A percentile compares a stretch with the other conserved stretches of the same genome.
Conservation (phyloP, 2,113 vertebrate species). For the Boleophthalmus pectinirostris region DNA sequence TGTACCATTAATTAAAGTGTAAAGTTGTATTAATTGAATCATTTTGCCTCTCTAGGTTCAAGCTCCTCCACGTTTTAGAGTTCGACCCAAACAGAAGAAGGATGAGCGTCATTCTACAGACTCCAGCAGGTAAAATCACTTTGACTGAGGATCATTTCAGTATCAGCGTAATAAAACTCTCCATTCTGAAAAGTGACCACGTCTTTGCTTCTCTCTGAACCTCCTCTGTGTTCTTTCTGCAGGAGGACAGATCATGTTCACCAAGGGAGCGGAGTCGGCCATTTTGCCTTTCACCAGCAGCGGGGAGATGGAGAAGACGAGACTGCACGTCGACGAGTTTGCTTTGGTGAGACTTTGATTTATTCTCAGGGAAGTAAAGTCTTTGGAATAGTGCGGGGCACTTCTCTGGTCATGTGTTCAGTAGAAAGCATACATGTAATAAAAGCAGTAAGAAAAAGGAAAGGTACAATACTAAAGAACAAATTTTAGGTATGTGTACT, state of each 20-base stretch:
- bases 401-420: neutral
- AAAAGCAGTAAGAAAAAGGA: no score
- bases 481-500: no score
- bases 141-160: neutral
- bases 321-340: conserved; percentile 95
- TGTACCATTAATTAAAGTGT: no score
- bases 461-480: no score
- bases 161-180: neutral
- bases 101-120: conserved; percentile 96
- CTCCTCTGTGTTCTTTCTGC: conserved; percentile 8
- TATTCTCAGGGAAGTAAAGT: neutral
- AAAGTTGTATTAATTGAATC: neutral
- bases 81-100: conserved; percentile 93
- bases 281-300: conserved; percentile 86
- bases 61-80: conserved; percentile 92
- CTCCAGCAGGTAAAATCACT: conserved; percentile 82
- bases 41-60: conserved; percentile 79
- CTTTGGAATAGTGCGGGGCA: no score
- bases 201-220: neutral
- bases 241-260: conserved; percentile 92
- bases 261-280: conserved; percentile 95
- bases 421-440: neutral
- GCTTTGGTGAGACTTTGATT: conserved; percentile 84
- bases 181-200: neutral
- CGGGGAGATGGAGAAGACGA: conserved; percentile 93